A percentile compares a stretch with the other conserved stretches of the same genome.
Evolutionary conservation across 2,797 vertebrate genomes (phyloP).

Genomic region (Sciaenops ocellatus): DNA sequence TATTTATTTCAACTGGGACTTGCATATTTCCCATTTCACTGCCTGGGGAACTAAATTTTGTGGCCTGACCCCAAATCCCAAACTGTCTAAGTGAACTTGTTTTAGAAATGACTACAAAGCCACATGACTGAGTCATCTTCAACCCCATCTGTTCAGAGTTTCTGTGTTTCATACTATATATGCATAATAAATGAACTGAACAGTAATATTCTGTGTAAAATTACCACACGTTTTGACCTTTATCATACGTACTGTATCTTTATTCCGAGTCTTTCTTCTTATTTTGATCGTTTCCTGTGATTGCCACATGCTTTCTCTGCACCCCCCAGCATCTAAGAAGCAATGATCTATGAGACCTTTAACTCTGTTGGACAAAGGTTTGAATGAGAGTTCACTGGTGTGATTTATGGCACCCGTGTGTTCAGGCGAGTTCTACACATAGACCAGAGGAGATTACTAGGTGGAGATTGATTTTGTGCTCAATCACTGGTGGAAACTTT

Average conservation of each 20-base stretch:
- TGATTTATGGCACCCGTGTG: conserved; percentile 53
- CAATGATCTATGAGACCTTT: conserved; percentile 38
- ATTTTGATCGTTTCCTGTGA: neutral
- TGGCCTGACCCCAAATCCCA: neutral
- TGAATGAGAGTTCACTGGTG: conserved; percentile 28
- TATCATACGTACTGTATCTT: neutral
- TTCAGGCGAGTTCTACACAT: neutral
- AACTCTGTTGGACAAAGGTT: conserved; percentile 38
- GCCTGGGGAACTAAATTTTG: neutral
- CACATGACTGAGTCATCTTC: no score
- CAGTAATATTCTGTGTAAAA: neutral
- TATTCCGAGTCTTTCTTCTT: neutral
- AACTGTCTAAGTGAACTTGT: neutral
- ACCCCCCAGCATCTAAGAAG: neutral
- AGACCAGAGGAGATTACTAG: conserved; percentile 34
- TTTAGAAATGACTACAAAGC: no score
- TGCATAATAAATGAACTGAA: neutral
- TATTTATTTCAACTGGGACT: neutral
- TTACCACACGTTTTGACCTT: neutral
- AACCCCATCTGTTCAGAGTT: no score
- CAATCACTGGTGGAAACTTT: conserved; percentile 25
- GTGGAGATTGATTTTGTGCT: conserved; percentile 53
- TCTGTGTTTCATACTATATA: neutral
- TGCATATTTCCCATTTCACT: neutral
- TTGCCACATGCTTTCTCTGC: neutral